A percentile compares a stretch with the other conserved stretches of the same genome.
Evolutionary conservation across 2,113 vertebrate species (phyloP).

Genomic region (Corythornis madagascariensis): DNA sequence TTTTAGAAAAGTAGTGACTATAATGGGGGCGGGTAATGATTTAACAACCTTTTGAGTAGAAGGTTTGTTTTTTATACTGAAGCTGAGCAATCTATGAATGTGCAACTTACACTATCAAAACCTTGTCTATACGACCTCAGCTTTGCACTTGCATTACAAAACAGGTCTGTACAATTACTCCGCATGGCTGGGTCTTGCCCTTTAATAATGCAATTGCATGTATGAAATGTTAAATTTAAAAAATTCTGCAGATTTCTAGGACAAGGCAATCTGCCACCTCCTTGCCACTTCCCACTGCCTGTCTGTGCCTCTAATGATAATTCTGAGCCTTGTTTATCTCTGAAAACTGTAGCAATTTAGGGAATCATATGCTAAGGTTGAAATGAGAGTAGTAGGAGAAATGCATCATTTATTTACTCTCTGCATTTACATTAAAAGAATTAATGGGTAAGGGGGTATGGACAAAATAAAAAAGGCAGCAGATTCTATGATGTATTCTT

Average conservation of each 20-base stretch:
- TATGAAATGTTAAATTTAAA: constrained; percentile 49
- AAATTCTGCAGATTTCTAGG: constrained; percentile 31
- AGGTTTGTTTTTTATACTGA: background rate
- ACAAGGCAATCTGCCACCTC: constrained; percentile 54
- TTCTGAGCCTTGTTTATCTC: constrained; percentile 30
- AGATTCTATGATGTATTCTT: background rate
- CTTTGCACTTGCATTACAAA: background rate
- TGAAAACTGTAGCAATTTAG: background rate
- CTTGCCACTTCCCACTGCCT: constrained; percentile 46
- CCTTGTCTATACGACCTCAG: background rate
- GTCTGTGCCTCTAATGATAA: constrained; percentile 52
- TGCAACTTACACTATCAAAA: background rate
- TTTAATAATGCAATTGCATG: constrained; percentile 8
- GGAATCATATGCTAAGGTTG: constrained; percentile 7
- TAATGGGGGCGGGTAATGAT: background rate
- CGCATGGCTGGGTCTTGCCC: background rate
- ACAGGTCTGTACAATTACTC: background rate
- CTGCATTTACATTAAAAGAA: background rate
- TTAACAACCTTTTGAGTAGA: background rate
- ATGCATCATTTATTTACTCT: background rate
- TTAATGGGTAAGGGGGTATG: background rate
- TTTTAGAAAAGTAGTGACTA: background rate
- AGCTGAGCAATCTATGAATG: background rate
- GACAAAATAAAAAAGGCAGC: background rate
- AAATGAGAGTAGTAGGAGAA: background rate